These are phyloP conservation scores for Argyrosomus japonicus DNA, from an alignment of 2,113 vertebrate genomes.

Conservation along the genomic window DNA sequence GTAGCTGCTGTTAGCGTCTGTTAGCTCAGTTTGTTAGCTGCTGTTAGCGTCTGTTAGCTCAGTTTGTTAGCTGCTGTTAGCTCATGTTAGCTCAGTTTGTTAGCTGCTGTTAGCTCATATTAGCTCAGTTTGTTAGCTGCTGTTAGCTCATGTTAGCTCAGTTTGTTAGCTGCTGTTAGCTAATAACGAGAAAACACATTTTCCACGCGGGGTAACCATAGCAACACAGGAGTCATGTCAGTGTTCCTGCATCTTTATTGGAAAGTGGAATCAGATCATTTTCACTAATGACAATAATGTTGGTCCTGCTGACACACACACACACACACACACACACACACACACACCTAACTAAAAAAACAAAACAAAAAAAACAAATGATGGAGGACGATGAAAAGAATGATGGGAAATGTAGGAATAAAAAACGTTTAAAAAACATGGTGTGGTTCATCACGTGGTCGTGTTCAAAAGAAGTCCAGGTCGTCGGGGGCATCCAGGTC, in stretches of 20 bases:
- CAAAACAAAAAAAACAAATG: too few relatives aligned
- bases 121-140: too few relatives aligned
- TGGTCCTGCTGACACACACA: constrained; percentile 37
- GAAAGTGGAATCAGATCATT: constrained; percentile 34
- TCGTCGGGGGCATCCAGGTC: constrained; percentile 94
- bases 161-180: too few relatives aligned
- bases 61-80: too few relatives aligned
- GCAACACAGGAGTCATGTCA: not conserved
- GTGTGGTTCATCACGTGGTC: not conserved
- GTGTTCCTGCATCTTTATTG: constrained; percentile 52
- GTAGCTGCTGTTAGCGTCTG: too few relatives aligned
- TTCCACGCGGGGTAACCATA: not conserved
- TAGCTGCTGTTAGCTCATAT: too few relatives aligned
- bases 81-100: too few relatives aligned
- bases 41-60: too few relatives aligned
- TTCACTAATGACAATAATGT: constrained; percentile 19
- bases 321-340: constrained; percentile 25
- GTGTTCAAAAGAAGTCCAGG: constrained; percentile 90
- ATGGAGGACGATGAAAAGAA: constrained; percentile 1
- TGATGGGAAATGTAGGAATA: constrained; percentile 43
- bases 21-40: too few relatives aligned
- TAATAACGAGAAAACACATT: too few relatives aligned
- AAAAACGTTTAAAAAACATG: constrained; percentile 36
- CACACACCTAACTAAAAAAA: constrained; percentile 1
- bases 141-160: too few relatives aligned